phyloP scores from a whole-genome alignment of 2,888 invertebrate genomes.

The Aleiodes leptofemur region DNA sequence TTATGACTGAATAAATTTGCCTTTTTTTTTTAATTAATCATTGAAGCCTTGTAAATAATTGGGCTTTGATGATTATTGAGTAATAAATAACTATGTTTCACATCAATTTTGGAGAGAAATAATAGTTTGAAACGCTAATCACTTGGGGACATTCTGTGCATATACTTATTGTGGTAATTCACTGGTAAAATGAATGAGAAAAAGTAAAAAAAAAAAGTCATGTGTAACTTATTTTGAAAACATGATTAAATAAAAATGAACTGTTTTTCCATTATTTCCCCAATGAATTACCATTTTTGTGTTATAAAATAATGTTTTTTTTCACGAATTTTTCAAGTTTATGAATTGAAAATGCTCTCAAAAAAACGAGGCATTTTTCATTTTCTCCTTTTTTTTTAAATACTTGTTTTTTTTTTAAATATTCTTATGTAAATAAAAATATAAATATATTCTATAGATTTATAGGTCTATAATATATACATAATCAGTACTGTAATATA shows the following conservation, averaged over 20 bases:
- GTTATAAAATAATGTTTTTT: constrained; percentile 26
- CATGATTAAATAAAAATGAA: background rate
- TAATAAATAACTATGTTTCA: constrained; percentile 26
- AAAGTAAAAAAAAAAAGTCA: background rate
- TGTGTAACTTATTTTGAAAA: background rate
- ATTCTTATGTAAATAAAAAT: constrained; percentile 69
- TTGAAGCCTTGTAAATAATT: background rate
- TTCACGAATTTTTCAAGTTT: constrained; percentile 41
- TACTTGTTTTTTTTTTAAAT: constrained; percentile 62
- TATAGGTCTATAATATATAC: constrained; percentile 70
- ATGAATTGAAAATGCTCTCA: background rate
- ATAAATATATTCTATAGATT: constrained; percentile 69
- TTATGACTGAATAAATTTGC: constrained; percentile 21
- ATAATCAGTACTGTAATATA: constrained; percentile 74
- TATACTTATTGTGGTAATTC: constrained; percentile 12
- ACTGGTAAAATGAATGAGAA: background rate
- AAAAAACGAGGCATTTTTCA: background rate
- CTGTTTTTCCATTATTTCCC: too few species aligned
- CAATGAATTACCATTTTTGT: constrained; percentile 12
- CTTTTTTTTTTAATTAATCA: background rate
- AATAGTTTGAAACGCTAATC: constrained; percentile 24
- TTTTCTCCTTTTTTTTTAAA: constrained; percentile 50
- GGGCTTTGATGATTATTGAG: background rate
- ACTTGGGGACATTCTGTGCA: constrained; percentile 31
- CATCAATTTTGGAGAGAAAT: constrained; percentile 14